Evolutionary conservation across 2,888 invertebrate genomes (phyloP).

Genomic region (Sisyra nigra): DNA sequence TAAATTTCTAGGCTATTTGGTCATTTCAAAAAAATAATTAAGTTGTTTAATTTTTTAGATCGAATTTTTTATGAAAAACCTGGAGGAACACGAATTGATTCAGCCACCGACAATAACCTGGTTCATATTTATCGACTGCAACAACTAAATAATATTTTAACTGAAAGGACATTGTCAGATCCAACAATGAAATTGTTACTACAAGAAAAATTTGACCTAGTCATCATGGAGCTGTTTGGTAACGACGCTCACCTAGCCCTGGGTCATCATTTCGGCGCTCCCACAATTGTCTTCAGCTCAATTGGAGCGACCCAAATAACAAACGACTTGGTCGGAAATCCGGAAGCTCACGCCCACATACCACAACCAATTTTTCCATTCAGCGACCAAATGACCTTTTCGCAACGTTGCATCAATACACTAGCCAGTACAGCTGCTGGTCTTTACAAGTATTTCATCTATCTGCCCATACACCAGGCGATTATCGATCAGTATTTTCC

Average conservation of each 20-base stretch:
- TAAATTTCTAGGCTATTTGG: too few species aligned
- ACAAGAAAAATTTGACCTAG: conserved; percentile 24
- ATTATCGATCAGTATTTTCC: conserved; percentile 16
- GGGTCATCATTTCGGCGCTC: conserved; percentile 22
- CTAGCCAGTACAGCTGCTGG: conserved; percentile 4
- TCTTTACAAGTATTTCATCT: neutral
- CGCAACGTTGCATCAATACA: conserved; percentile 32
- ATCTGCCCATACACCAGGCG: conserved; percentile 13
- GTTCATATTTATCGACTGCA: too few species aligned
- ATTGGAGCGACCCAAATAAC: conserved; percentile 28
- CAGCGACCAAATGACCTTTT: conserved; percentile 31
- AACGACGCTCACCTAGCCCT: conserved; percentile 30
- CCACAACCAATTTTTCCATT: conserved; percentile 28
- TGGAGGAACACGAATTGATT: too few species aligned
- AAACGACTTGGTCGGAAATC: conserved; percentile 29
- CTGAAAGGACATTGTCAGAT: too few species aligned
- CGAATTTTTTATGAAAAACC: too few species aligned
- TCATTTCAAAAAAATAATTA: too few species aligned
- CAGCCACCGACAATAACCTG: too few species aligned
- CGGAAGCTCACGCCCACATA: conserved; percentile 30
- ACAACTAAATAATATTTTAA: too few species aligned
- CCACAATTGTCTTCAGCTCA: conserved; percentile 25
- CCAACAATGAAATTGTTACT: too few species aligned
- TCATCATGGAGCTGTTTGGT: conserved; percentile 30
- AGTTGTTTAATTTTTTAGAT: too few species aligned